Evolutionary conservation across 2,888 invertebrate species (phyloP).

Genomic region (Octodonta nipae): DNA sequence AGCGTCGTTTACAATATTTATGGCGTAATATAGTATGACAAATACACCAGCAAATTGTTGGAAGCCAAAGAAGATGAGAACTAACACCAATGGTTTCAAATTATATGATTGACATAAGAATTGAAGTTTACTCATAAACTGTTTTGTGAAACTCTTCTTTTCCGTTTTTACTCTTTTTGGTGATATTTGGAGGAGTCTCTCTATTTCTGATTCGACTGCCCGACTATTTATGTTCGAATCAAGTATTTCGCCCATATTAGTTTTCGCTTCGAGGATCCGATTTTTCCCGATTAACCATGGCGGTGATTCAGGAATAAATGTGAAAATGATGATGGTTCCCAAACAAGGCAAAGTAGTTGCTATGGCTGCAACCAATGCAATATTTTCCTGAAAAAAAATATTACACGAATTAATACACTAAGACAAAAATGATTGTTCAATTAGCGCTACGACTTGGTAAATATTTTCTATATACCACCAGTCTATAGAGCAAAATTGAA

Average conservation of each 20-base stretch:
- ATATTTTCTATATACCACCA: too few relatives aligned
- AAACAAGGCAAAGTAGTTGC: slow-evolving; percentile 35
- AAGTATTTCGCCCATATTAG: slow-evolving; percentile 33
- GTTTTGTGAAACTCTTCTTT: slow-evolving; percentile 15
- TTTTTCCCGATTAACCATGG: slow-evolving; percentile 40
- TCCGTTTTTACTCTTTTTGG: slow-evolving; percentile 10
- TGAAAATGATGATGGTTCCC: slow-evolving; percentile 31
- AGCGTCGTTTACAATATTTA: slow-evolving; percentile 38
- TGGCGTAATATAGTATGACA: slow-evolving; percentile 43
- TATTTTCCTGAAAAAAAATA: slow-evolving; percentile 37
- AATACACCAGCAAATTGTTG: slow-evolving; percentile 46
- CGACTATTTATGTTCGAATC: slow-evolving; percentile 24
- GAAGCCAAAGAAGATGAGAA: slow-evolving; percentile 41
- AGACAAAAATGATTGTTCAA: too few relatives aligned
- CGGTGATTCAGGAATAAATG: slow-evolving; percentile 42
- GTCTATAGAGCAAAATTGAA: too few relatives aligned
- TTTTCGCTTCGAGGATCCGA: slow-evolving; percentile 36
- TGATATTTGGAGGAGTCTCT: slow-evolving; percentile 19
- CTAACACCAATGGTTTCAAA: slow-evolving; percentile 37
- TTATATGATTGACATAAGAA: slow-evolving; percentile 32
- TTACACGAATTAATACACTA: too few relatives aligned
- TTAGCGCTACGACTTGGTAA: too few relatives aligned
- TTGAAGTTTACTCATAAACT: slow-evolving; percentile 21
- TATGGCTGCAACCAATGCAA: slow-evolving; percentile 35
- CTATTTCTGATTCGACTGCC: slow-evolving; percentile 25